A percentile compares a stretch with the other conserved stretches of the same genome.
Conservation (phyloP, 1,140 invertebrate genomes). For the Laupala kohalensis region DNA sequence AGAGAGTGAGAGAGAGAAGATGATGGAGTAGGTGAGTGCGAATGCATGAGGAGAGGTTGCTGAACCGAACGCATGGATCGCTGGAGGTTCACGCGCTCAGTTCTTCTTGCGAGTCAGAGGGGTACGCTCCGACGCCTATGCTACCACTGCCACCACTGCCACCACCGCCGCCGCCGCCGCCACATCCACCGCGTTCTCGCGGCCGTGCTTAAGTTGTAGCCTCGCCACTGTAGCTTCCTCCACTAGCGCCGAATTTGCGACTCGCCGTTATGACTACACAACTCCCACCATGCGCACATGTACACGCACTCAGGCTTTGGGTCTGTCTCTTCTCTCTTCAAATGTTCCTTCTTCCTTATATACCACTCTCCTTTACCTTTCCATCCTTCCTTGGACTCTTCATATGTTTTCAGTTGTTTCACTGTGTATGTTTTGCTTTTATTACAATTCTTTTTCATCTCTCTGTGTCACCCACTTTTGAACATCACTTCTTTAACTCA, state of each 20-base stretch:
- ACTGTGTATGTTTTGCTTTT: background rate
- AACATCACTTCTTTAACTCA: background rate
- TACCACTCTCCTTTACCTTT: background rate
- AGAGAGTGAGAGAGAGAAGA: background rate
- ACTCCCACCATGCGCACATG: background rate
- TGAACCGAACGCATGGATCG: background rate
- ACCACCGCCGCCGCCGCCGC: background rate
- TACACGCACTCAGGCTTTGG: background rate
- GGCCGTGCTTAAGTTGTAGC: background rate
- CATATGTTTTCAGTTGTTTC: background rate
- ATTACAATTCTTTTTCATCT: background rate
- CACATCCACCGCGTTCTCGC: too few species aligned
- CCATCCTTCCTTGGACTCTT: background rate
- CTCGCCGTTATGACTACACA: background rate
- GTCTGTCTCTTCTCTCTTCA: background rate
- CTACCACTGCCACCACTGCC: too few species aligned
- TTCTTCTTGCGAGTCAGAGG: background rate
- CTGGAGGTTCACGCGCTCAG: background rate
- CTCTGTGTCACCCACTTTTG: background rate
- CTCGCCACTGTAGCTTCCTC: background rate
- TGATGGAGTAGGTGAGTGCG: too few species aligned
- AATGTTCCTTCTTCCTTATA: background rate
- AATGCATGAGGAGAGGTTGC: background rate
- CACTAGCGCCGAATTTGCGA: background rate
- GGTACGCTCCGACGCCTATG: background rate